Conservation (phyloP, 35 echinoderm and acorn worm species). For the Heliocidaris tuberculata region DNA sequence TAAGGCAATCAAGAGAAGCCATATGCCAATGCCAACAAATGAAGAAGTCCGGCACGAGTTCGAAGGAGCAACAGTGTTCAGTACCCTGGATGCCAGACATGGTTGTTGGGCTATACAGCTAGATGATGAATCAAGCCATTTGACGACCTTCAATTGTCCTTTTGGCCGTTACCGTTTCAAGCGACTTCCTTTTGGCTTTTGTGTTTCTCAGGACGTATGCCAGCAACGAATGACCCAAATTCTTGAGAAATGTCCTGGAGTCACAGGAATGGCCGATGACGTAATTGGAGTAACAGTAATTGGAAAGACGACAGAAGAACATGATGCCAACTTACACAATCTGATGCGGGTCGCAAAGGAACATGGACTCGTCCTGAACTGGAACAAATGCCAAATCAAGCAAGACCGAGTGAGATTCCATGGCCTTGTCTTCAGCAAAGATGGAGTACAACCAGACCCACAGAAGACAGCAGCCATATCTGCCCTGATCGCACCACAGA, state of each 20-base stretch:
- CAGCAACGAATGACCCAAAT: constrained; percentile 64
- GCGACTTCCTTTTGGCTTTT: constrained; percentile 63
- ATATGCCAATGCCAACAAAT: constrained; percentile 49
- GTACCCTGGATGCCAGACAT: constrained; percentile 60
- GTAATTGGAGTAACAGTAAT: constrained; percentile 53
- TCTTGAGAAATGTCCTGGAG: constrained; percentile 53
- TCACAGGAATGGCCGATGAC: constrained; percentile 68
- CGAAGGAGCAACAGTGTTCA: constrained; percentile 44
- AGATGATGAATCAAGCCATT: constrained; percentile 23
- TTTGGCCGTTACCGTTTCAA: constrained; percentile 55
- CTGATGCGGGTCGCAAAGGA: too few relatives aligned
- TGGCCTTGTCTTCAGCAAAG: too few relatives aligned
- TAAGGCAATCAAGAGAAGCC: neutral
- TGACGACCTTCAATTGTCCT: constrained; percentile 58
- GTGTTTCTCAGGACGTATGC: constrained; percentile 54
- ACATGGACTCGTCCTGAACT: too few relatives aligned
- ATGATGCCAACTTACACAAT: too few relatives aligned
- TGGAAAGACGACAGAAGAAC: constrained; percentile 17
- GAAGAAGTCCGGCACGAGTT: constrained; percentile 57
- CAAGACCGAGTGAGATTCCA: too few relatives aligned
- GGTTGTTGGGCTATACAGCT: constrained; percentile 60
- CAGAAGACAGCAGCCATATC: too few relatives aligned
- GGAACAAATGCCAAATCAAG: too few relatives aligned
- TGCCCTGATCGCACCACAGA: too few relatives aligned
- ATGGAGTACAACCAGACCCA: too few relatives aligned